Conservation (phyloP, 2,888 invertebrate species). For the Laspeyria flexula region DNA sequence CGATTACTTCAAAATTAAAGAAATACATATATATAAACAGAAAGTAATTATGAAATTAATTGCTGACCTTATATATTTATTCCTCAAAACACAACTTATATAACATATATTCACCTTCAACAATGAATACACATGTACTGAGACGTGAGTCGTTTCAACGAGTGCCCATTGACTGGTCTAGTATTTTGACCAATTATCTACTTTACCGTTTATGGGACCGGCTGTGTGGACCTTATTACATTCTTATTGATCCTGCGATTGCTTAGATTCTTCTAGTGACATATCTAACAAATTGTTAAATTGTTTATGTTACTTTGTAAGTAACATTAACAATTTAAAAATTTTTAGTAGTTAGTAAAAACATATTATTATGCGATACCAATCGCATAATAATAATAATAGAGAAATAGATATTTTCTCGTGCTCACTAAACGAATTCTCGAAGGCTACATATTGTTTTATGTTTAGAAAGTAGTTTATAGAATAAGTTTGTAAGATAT, state of each 20-base stretch:
- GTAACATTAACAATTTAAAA: too few species aligned
- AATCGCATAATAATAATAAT: too few species aligned
- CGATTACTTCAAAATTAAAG: too few species aligned
- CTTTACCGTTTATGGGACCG: slow-evolving; percentile 46
- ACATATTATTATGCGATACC: too few species aligned
- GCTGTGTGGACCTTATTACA: slow-evolving; percentile 15
- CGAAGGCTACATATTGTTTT: too few species aligned
- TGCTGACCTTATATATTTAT: not conserved
- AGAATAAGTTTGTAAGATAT: too few species aligned
- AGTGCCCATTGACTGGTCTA: slow-evolving; percentile 9
- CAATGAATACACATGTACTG: slow-evolving; percentile 1
- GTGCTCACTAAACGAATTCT: too few species aligned
- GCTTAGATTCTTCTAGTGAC: not conserved
- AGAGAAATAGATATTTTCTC: too few species aligned
- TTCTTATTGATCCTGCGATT: not conserved
- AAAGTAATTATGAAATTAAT: not conserved
- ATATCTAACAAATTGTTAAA: not conserved
- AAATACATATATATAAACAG: too few species aligned
- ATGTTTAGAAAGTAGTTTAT: too few species aligned
- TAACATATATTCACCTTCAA: not conserved
- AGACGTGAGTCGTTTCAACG: slow-evolving; percentile 1
- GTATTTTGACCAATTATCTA: slow-evolving; percentile 55
- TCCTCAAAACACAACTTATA: not conserved
- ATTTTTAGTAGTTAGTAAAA: too few species aligned
- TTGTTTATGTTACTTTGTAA: too few species aligned